These are phyloP conservation scores for Iguana delicatissima DNA, from an alignment of 2,797 vertebrate species.

Conservation along the genomic window DNA sequence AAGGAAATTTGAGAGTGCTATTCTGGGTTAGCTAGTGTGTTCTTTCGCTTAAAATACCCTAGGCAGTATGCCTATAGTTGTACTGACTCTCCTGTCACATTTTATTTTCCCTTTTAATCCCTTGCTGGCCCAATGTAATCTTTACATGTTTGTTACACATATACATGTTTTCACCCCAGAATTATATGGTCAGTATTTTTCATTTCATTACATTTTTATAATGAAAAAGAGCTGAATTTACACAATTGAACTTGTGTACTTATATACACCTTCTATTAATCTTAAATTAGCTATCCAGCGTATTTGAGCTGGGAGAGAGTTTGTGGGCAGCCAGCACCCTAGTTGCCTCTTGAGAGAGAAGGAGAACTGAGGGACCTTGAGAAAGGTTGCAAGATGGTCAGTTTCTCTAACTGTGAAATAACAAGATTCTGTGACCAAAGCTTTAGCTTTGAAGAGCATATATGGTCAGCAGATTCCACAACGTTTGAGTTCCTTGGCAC, in stretches of 20 bases:
- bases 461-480: background rate
- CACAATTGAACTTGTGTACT: background rate
- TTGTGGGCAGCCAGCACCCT: background rate
- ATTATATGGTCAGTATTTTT: background rate
- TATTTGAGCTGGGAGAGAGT: background rate
- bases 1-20: background rate
- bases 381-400: background rate
- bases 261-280: background rate
- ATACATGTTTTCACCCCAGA: background rate
- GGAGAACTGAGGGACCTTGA: background rate
- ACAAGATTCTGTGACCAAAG: background rate
- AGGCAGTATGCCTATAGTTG: background rate
- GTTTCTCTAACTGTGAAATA: background rate
- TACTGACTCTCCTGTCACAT: background rate
- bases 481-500: background rate
- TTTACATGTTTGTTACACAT: background rate
- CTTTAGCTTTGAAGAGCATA: background rate
- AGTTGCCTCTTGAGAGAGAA: background rate
- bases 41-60: background rate
- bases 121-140: background rate
- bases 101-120: background rate
- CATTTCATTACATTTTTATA: background rate
- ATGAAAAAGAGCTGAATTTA: background rate
- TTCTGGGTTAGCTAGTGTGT: background rate
- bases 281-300: background rate